Evolutionary conservation across 2,888 invertebrate genomes (phyloP).

Genomic region (Nephrotoma appendiculata): DNA sequence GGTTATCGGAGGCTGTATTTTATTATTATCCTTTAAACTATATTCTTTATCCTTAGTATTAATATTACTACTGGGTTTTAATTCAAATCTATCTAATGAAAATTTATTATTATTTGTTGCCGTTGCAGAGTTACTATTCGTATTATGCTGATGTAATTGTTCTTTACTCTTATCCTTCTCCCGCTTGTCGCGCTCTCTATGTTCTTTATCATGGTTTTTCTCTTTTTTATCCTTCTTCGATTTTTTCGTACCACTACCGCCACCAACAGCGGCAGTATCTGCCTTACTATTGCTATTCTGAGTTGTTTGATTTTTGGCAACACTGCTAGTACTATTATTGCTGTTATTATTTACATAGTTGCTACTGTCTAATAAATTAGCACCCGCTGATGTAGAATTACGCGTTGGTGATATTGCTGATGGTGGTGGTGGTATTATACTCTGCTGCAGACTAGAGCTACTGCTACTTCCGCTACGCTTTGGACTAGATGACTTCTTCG

Average conservation of each 20-base stretch:
- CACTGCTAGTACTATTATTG: constrained; percentile 11
- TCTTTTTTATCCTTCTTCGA: constrained; percentile 43
- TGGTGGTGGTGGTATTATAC: background rate
- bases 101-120: constrained; percentile 6
- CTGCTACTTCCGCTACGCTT: background rate
- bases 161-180: constrained; percentile 35
- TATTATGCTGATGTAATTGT: constrained; percentile 17
- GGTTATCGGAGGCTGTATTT: background rate
- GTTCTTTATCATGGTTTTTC: constrained; percentile 46
- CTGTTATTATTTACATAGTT: constrained; percentile 14
- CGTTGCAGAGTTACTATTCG: constrained; percentile 8
- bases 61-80: constrained; percentile 20
- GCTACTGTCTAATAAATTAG: constrained; percentile 6
- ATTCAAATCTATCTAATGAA: constrained; percentile 15
- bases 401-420: background rate
- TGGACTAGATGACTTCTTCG: background rate
- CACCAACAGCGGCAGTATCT: background rate
- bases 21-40: background rate
- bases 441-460: background rate
- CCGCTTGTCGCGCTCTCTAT: constrained; percentile 39
- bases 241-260: constrained; percentile 18
- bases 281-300: constrained; percentile 17
- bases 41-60: constrained; percentile 3
- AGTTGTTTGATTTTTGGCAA: constrained; percentile 4
- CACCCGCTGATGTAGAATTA: constrained; percentile 10